These are phyloP conservation scores for Typhlichthys eigenmanni DNA, from an alignment of 2,797 vertebrate genomes.

Conservation along the genomic window DNA sequence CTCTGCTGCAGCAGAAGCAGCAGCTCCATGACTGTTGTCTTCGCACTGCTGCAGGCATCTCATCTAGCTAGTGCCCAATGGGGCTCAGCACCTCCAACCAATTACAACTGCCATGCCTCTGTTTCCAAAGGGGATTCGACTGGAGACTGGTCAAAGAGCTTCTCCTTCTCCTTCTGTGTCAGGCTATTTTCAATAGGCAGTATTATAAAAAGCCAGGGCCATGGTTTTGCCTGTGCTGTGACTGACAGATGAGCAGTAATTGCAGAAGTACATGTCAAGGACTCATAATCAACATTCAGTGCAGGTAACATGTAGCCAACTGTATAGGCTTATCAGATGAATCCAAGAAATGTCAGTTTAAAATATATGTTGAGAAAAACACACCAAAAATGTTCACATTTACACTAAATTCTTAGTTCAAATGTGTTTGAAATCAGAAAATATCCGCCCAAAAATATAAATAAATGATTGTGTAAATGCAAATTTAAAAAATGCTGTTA, in stretches of 20 bases:
- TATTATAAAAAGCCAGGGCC: not conserved
- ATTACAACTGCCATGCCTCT: not conserved
- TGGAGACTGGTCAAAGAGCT: not conserved
- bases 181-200: not conserved
- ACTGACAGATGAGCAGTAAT: not conserved
- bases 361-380: no score
- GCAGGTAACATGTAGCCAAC: not conserved
- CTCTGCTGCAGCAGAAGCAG: slow-evolving; percentile 1
- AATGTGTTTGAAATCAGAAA: no score
- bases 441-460: no score
- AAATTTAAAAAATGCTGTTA: no score
- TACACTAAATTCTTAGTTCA: no score
- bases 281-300: not conserved
- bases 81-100: not conserved
- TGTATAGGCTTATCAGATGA: no score
- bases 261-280: not conserved
- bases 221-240: not conserved
- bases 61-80: not conserved
- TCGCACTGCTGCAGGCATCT: not conserved
- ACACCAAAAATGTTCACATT: no score
- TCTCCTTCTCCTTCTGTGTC: not conserved
- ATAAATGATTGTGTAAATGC: no score
- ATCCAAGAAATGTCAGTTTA: no score
- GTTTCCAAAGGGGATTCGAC: not conserved
- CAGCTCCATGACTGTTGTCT: not conserved